A percentile compares a stretch with the other conserved stretches of the same genome.
Evolutionary conservation across 2,113 vertebrate species (phyloP).

Genomic region (Dendrocopos noguchii): DNA sequence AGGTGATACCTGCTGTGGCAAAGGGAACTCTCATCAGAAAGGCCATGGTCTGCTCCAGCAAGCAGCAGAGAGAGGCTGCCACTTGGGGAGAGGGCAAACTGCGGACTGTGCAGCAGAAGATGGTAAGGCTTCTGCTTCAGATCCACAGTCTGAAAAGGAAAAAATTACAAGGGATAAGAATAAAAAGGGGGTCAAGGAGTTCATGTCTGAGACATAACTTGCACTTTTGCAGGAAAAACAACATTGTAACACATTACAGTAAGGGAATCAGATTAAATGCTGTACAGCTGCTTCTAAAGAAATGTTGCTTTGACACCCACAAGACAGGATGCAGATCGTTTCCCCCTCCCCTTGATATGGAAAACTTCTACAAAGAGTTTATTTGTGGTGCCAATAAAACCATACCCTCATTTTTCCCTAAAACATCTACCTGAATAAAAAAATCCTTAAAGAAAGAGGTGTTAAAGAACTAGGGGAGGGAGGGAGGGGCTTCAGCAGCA

Average conservation of each 20-base stretch:
- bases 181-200: too few species aligned
- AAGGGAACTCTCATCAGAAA: background rate
- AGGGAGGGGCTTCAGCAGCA: background rate
- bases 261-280: background rate
- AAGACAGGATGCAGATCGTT: background rate
- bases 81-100: background rate
- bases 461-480: too few species aligned
- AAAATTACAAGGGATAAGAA: background rate
- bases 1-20: background rate
- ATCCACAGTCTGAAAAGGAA: background rate
- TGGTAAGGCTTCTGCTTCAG: background rate
- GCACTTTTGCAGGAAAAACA: background rate
- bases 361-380: background rate
- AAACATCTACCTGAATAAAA: background rate
- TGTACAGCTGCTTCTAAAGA: background rate
- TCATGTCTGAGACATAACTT: background rate
- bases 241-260: background rate
- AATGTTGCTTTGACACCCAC: background rate
- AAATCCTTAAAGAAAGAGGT: background rate
- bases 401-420: background rate
- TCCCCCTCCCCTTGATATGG: background rate
- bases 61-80: background rate
- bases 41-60: background rate
- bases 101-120: background rate
- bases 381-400: background rate